Base-by-base conservation (phyloP, 1,140 invertebrate genomes). In the Helicorthomorpha holstii region DNA sequence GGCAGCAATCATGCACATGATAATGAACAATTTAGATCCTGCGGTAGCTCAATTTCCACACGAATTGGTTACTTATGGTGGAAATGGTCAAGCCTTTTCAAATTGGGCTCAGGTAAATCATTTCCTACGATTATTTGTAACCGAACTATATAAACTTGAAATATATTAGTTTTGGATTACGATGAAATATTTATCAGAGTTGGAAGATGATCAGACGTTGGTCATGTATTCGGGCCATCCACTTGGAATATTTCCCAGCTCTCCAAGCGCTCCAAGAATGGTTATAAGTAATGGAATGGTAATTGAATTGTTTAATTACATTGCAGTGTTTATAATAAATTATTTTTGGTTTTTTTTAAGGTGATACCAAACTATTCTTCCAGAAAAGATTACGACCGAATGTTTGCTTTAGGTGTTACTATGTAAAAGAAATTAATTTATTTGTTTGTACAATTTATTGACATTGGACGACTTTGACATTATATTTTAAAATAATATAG, bases 271-370 rank as follows among this genome's bases (percentile, higher is more conserved):
- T 2, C 79, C 79, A n/a, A 64, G 78, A 54, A 59, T 77, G n/a
- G 70, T 82, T 34, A 77, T 82, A 50, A 79, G 77, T 23, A 81
- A 81, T 63, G 79, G 79, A 49, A 80, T 82, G 78, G 74, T 76
- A 55, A 54, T 61, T 44, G 1, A 48, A 21, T 38, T 27, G 16
- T 29, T 26, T 51, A 41, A 22, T 56, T 55, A 16, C 24, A 48
- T 16, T 27, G 50, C 27, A n/a, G n/a, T n/a, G n/a, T n/a, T n/a
- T n/a, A n/a, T n/a, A n/a, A n/a, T n/a, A n/a, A 7, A 48, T 42
- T 34, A 50, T 50, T 25, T 19, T 44, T 22, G 51, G 23, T 50
- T 29, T 50, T 45, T 38, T 59, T 64, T 45, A 54, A 73, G 72
- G 67, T 80, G 51, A 71, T 82, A 49, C 80, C 80, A 4, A 80